phyloP scores from a whole-genome alignment of 1,140 invertebrate genomes.

The Orussus abietinus region DNA sequence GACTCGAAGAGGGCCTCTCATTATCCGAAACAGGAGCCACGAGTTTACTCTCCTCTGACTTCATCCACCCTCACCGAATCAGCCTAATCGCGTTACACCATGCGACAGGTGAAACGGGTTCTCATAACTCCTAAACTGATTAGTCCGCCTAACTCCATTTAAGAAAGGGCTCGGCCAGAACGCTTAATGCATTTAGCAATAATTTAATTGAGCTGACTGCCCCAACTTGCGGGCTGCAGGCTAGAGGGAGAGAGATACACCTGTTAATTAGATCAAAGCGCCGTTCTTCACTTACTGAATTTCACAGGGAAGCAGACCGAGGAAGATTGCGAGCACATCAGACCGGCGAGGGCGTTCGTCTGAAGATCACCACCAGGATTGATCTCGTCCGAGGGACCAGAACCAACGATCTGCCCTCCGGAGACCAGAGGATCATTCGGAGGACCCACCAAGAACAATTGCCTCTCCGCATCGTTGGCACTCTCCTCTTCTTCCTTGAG shows the following conservation, averaged over 20 bases:
- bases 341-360: conserved; percentile 40
- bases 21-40: neutral
- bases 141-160: conserved; percentile 48
- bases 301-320: conserved; percentile 51
- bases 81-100: neutral
- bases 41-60: too few relatives aligned
- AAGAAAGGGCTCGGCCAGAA: conserved; percentile 31
- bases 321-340: conserved; percentile 48
- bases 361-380: conserved; percentile 39
- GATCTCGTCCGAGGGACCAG: conserved; percentile 35
- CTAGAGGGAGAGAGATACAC: conserved; percentile 27
- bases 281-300: conserved; percentile 46
- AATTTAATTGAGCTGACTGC: conserved; percentile 51
- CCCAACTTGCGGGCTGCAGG: conserved; percentile 34
- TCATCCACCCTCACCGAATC: too few relatives aligned
- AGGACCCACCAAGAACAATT: conserved; percentile 42
- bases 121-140: conserved; percentile 48
- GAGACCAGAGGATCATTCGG: conserved; percentile 46
- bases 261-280: conserved; percentile 45
- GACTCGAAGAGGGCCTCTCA: too few relatives aligned
- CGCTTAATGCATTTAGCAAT: conserved; percentile 54
- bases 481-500: conserved; percentile 46
- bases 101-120: neutral
- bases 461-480: conserved; percentile 28
- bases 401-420: conserved; percentile 35